Conservation (phyloP, 2,888 invertebrate species). For the Hylaea fasciaria region DNA sequence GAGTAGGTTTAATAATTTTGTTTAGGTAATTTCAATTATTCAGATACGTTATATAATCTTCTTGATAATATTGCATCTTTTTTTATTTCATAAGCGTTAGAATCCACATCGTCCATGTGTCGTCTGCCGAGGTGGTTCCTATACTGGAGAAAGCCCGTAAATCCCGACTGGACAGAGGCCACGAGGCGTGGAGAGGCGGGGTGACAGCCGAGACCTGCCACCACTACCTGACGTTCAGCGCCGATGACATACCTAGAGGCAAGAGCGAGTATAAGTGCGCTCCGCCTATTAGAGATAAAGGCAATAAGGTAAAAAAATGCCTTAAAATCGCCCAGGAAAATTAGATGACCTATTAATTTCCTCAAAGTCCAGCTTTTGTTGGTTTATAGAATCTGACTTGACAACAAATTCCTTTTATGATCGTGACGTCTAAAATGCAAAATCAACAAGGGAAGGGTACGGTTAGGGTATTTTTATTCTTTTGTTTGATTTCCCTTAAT, state of each 20-base stretch:
- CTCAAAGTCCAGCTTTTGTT: too few species aligned
- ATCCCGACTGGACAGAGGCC: conserved; percentile 75
- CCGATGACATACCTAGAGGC: conserved; percentile 86
- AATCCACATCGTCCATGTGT: conserved; percentile 89
- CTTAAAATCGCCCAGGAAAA: too few species aligned
- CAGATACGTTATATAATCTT: background rate
- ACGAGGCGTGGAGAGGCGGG: conserved; percentile 78
- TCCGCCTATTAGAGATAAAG: conserved; percentile 87
- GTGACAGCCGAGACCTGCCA: conserved; percentile 90
- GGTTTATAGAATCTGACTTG: too few species aligned
- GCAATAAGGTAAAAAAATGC: conserved; percentile 80
- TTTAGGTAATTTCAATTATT: background rate
- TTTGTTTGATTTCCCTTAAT: too few species aligned
- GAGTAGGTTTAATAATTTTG: conserved; percentile 70
- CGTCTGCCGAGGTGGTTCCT: conserved; percentile 85
- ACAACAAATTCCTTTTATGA: too few species aligned
- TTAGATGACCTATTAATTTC: too few species aligned
- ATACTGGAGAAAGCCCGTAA: conserved; percentile 82
- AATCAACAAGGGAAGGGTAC: too few species aligned
- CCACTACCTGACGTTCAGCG: conserved; percentile 87
- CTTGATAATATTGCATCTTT: too few species aligned
- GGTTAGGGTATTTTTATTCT: too few species aligned
- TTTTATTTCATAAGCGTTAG: conserved; percentile 73
- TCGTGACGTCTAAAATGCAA: too few species aligned
- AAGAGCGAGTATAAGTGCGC: conserved; percentile 89